phyloP scores from a whole-genome alignment of 2,888 invertebrate species.

The Parascotia fuliginaria region DNA sequence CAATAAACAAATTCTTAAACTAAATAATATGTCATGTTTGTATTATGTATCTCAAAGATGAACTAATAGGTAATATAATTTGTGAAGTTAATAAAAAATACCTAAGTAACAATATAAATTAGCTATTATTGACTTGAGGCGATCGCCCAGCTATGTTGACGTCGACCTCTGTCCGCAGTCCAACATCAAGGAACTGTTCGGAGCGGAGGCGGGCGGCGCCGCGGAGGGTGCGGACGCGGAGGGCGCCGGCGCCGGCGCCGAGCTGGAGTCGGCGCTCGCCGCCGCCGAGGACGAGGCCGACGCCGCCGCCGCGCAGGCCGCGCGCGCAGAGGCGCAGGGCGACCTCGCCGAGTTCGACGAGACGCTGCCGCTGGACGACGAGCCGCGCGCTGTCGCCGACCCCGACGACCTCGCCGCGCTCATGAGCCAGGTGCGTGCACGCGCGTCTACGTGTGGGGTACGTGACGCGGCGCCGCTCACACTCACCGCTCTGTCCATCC shows the following conservation, averaged over 20 bases:
- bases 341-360: slow-evolving; percentile 98
- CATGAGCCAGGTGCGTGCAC: slow-evolving; percentile 60
- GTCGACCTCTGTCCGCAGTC: slow-evolving; percentile 66
- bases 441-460: not conserved
- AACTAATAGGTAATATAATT: too few species aligned
- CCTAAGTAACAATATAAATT: too few species aligned
- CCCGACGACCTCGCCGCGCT: slow-evolving; percentile 61
- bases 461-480: not conserved
- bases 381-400: slow-evolving; percentile 71
- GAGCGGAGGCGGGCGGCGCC: slow-evolving; percentile 87
- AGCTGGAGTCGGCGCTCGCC: slow-evolving; percentile 93
- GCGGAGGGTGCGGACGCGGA: slow-evolving; percentile 89
- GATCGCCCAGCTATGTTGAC: not conserved
- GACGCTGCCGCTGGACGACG: slow-evolving; percentile 94
- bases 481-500: slow-evolving; percentile 7
- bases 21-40: too few species aligned
- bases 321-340: slow-evolving; percentile 95
- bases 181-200: slow-evolving; percentile 97
- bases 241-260: slow-evolving; percentile 67
- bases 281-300: slow-evolving; percentile 98
- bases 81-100: too few species aligned
- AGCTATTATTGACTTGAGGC: too few species aligned
- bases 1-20: too few species aligned
- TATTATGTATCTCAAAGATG: too few species aligned
- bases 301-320: slow-evolving; percentile 95